phyloP scores from a whole-genome alignment of 2,113 vertebrate genomes.

The Microcebus ravelobensis region DNA sequence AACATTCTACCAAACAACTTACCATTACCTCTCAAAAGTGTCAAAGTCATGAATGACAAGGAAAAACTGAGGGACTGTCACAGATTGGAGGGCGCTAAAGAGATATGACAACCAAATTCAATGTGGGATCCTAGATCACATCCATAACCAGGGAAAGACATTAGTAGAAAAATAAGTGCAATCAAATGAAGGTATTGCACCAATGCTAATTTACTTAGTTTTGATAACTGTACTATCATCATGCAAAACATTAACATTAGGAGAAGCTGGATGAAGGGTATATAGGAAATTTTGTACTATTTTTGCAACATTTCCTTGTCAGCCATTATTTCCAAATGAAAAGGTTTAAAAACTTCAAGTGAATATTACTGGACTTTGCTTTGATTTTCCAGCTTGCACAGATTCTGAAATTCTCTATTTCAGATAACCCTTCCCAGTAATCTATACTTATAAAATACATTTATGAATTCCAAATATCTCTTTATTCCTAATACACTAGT shows the following conservation, averaged over 20 bases:
- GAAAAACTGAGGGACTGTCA: neutral
- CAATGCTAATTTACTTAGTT: neutral
- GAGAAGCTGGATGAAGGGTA: neutral
- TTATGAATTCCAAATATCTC: neutral
- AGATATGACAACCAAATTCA: neutral
- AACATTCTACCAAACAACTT: neutral
- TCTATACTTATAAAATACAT: neutral
- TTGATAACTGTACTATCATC: neutral
- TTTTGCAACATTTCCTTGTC: neutral
- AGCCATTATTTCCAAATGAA: neutral
- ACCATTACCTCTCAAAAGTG: neutral
- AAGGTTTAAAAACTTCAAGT: neutral
- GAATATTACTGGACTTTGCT: neutral
- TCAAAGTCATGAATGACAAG: neutral
- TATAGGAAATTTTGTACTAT: neutral
- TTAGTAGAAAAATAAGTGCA: neutral
- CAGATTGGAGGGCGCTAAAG: neutral
- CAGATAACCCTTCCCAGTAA: neutral
- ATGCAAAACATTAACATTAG: neutral
- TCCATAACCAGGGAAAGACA: neutral
- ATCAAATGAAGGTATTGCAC: neutral
- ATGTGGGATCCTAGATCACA: neutral
- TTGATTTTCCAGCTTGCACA: neutral
- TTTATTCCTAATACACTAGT: neutral
- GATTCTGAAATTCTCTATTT: conserved; percentile 1